Base-by-base conservation (phyloP, 2,888 invertebrate species). In the Allolobophora icterica region DNA sequence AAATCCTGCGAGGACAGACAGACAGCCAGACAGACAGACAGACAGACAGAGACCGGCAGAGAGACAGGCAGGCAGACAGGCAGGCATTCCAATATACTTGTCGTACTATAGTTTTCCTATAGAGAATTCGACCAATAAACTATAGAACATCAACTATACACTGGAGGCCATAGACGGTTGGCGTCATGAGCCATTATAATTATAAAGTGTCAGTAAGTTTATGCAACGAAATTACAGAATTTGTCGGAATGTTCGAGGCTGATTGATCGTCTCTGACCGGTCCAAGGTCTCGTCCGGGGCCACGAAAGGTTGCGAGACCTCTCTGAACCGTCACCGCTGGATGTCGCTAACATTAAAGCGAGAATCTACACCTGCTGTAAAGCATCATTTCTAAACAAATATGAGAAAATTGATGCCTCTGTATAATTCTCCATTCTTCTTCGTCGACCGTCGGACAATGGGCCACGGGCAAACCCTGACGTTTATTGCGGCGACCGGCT, bases 151-250 rank as follows among this genome's bases (percentile, higher is more conserved):
- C 71, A 71, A 30, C n/a, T 71, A 30, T 71, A 71, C n/a, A 30
- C 71, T n/a, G 71, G 30, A 30, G 71, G 71, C 71, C 6, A n/a
- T 71, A n/a, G 11, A 71, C 13, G 30, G 71, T 71, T 52, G 52
- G 15, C 30, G 17, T 5, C 52, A 24, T 24, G 71, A 71, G n/a
- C n/a, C n/a, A n/a, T n/a, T 71, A n/a, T n/a, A 71, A 71, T 71
- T 71, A 71, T 6, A 8, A 8, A 71, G 71, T 71, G 71, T 71
- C 71, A 71, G 71, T n/a, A 52, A 52, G 71, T 71, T 71, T 71
- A 71, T 71, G 71, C 71, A 71, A 71, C 71, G 71, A 90, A 90
- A 71, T 38, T 90, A 52, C 58, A 90, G 35, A 87, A 34, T 87
- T 35, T 17, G 87, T 87, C 13, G 87, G 38, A 87, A 87, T 87